Conservation (phyloP, 1,140 invertebrate genomes). For the Plodia interpunctella region DNA sequence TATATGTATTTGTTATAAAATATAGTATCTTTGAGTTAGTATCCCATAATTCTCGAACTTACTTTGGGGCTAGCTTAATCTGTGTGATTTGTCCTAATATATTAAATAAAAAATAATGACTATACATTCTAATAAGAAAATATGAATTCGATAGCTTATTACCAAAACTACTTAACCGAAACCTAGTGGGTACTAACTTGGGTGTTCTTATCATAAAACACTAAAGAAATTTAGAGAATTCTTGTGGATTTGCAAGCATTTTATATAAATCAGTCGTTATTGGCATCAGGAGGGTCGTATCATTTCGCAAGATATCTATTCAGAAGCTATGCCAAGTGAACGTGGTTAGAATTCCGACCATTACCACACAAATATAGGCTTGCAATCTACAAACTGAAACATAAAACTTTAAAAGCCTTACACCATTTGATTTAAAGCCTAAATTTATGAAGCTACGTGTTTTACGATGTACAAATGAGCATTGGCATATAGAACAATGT, state of each 20-base stretch:
- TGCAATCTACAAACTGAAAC: constrained; percentile 12
- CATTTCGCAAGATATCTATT: constrained; percentile 69
- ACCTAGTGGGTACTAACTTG: too few species aligned
- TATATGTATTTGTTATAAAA: too few species aligned
- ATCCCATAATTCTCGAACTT: too few species aligned
- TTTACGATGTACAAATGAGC: neutral
- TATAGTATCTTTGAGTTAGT: too few species aligned
- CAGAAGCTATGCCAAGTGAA: constrained; percentile 59
- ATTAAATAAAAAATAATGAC: too few species aligned
- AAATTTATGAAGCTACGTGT: neutral
- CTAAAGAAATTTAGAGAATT: constrained; percentile 16
- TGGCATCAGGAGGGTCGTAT: constrained; percentile 64
- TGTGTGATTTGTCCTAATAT: too few species aligned
- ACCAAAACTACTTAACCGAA: too few species aligned
- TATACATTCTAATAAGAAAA: too few species aligned
- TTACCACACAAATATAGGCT: constrained; percentile 30
- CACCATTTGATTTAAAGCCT: neutral
- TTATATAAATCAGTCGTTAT: constrained; percentile 69
- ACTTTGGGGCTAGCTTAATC: too few species aligned
- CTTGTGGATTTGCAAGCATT: constrained; percentile 39
- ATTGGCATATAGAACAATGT: constrained; percentile 25
- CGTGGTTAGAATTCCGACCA: constrained; percentile 58
- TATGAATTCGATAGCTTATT: too few species aligned
- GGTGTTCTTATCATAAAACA: constrained; percentile 8
- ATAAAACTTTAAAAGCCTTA: constrained; percentile 14